Evolutionary conservation across 2,888 invertebrate species (phyloP), one percentile per base, ranked within the genome.

Genomic region (Cerastis rubricosa): DNA sequence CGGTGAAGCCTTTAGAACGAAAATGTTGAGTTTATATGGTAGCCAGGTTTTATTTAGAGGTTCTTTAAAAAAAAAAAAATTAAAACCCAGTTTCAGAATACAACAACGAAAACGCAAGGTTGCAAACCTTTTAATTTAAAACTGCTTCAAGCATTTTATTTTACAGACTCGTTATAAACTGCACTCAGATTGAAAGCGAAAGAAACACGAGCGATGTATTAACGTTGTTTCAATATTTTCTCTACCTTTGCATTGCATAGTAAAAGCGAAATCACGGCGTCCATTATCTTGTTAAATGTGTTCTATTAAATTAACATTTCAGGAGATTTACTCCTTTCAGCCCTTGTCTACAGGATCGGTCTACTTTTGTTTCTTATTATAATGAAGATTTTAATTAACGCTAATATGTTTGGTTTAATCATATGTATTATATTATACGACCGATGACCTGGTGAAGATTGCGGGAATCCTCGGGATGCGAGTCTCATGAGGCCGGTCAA

Each of bases 301-400:
- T 72, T 71, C 61, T 78, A 74, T 79, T 78, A 49, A 68, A 69
- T 80, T 51, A 77, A 71, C 51, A 65, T 77, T 68, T 68, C 57
- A 69, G n/a, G 40, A 72, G 72, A 77, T 77, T 54, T 29, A 54
- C 40, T 22, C 45, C 59, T 65, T 77, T 72, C 25, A 76, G 45
- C 43, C 25, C 71, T 45, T 11, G 45, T 9, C 14, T 43, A 9
- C 11, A 68, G 43, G 35, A 43, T 43, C 35, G 11, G 47, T 67
- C 43, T 45, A 47, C 17, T 17, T 40, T 80, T 71, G 22, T 3
- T 43, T 81, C 45, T 29, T n/a, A 69, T 40, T 49, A 54, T 63
- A 64, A 74, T 57, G 12, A 74, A 78, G 22, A 63, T 63, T 63
- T 54, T 73, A 29, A 78, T 22, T 29, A 67, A 74, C 8, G 43